These are phyloP conservation scores for Potamarius usumacintae DNA, from an alignment of 2,113 vertebrate genomes.

Conservation along the genomic window DNA sequence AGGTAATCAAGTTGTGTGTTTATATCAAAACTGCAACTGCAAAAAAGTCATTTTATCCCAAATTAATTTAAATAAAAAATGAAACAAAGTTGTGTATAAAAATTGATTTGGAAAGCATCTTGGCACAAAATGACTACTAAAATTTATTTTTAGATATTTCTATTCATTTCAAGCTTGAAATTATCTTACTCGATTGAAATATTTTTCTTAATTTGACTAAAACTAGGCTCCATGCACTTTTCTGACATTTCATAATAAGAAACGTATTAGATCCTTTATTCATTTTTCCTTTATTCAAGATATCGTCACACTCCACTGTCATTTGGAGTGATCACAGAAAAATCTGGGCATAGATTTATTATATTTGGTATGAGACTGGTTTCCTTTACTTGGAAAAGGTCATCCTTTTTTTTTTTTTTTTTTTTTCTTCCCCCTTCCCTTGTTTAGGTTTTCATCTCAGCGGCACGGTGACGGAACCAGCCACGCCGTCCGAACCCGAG, in stretches of 20 bases:
- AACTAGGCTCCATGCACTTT: too few species aligned
- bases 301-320: too few species aligned
- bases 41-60: too few species aligned
- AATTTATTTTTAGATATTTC: not conserved
- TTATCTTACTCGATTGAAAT: not conserved
- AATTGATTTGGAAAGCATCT: too few species aligned
- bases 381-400: not conserved
- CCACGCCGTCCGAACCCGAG: slow-evolving; percentile 89
- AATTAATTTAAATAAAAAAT: too few species aligned
- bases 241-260: too few species aligned
- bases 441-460: slow-evolving; percentile 92
- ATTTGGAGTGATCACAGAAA: not conserved
- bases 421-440: slow-evolving; percentile 29
- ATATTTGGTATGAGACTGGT: not conserved
- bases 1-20: slow-evolving; percentile 71
- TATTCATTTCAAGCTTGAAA: not conserved
- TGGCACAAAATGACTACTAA: too few species aligned
- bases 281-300: too few species aligned
- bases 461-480: slow-evolving; percentile 95
- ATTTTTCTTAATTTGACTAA: too few species aligned
- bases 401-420: not conserved
- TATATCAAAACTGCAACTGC: not conserved
- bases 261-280: too few species aligned
- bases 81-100: too few species aligned
- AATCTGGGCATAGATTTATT: not conserved